phyloP scores from a whole-genome alignment of 2,888 invertebrate species.

The Oligia strigilis region DNA sequence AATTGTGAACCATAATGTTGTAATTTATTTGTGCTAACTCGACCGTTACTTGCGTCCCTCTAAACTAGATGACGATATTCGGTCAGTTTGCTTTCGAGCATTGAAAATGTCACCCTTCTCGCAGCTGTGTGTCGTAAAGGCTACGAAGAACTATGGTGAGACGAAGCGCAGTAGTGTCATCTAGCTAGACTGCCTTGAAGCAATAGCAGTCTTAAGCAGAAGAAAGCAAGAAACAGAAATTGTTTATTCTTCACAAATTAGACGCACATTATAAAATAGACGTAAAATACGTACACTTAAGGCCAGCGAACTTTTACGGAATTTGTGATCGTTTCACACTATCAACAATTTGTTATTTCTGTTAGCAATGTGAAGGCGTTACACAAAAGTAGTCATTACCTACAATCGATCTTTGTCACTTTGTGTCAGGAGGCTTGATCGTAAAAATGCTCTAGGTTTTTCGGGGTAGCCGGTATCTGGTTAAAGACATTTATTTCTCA shows the following conservation, averaged over 20 bases:
- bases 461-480: neutral
- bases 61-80: neutral
- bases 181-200: too few species aligned
- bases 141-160: too few species aligned
- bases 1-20: conserved; percentile 20
- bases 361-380: neutral
- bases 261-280: neutral
- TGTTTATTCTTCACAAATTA: neutral
- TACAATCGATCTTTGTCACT: neutral
- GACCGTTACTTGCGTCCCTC: neutral
- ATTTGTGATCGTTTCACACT: neutral
- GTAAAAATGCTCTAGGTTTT: neutral
- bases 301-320: too few species aligned
- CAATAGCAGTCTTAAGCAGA: too few species aligned
- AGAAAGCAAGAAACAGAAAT: too few species aligned
- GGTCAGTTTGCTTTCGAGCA: too few species aligned
- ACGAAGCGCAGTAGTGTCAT: too few species aligned
- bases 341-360: neutral
- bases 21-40: conserved; percentile 1
- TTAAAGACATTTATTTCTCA: too few species aligned
- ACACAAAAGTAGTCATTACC: neutral
- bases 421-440: neutral
- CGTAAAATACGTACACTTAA: neutral
- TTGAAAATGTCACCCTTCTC: too few species aligned
- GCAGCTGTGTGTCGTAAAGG: too few species aligned